phyloP scores from a whole-genome alignment of 2,113 vertebrate species.

The Pachypanchax playfairii region DNA sequence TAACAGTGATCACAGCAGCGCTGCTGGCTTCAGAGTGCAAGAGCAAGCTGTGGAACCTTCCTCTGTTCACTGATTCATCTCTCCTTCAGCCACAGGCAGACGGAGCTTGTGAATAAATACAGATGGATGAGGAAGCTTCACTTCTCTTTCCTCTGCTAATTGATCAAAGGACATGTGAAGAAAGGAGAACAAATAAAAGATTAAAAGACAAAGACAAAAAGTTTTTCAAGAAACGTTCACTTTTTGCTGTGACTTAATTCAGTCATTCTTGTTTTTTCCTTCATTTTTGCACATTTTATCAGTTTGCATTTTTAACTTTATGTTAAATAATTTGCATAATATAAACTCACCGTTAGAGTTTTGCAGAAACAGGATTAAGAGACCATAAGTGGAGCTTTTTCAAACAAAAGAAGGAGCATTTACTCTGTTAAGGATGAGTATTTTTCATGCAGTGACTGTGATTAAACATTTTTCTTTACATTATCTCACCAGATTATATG shows the following conservation, averaged over 20 bases:
- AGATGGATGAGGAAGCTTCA: conserved; percentile 68
- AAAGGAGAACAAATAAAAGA: conserved; percentile 35
- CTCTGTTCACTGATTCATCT: conserved; percentile 68
- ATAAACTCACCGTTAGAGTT: not conserved
- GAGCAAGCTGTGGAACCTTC: conserved; percentile 61
- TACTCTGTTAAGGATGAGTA: no score
- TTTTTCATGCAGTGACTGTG: no score
- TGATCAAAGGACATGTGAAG: conserved; percentile 67
- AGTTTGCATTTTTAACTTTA: conserved; percentile 6
- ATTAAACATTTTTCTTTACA: no score
- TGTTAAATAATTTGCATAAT: not conserved
- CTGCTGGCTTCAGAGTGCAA: conserved; percentile 68
- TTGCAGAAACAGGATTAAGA: not conserved
- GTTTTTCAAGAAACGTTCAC: conserved; percentile 56
- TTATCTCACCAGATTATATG: no score
- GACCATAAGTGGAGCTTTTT: not conserved
- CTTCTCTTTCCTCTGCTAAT: conserved; percentile 65
- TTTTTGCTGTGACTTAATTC: no score
- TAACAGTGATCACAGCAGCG: conserved; percentile 72
- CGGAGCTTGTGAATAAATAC: conserved; percentile 55
- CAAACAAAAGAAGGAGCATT: not conserved
- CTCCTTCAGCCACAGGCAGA: conserved; percentile 68
- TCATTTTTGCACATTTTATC: not conserved
- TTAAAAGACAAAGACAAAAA: conserved; percentile 40
- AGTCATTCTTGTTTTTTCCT: conserved; percentile 21